Evolutionary conservation across 2,888 invertebrate genomes (phyloP).

Genomic region (Dasysyrphus tricinctus): DNA sequence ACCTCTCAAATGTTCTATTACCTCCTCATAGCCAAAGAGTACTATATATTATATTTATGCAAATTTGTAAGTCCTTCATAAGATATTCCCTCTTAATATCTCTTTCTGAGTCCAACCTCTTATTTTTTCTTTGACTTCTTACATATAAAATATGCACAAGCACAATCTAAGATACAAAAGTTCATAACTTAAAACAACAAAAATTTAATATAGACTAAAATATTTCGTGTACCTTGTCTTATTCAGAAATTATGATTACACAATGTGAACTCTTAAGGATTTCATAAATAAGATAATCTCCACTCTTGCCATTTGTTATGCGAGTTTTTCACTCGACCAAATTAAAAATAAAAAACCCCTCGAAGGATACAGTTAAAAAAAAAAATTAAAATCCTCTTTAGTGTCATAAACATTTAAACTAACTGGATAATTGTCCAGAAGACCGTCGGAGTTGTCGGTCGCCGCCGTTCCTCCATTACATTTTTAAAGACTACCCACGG

Average conservation of each 20-base stretch:
- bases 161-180: too few species aligned
- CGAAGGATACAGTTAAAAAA: background rate
- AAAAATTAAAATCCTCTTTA: background rate
- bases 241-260: background rate
- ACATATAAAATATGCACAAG: too few species aligned
- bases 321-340: conserved; percentile 34
- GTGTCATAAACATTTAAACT: conserved; percentile 32
- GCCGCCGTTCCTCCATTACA: background rate
- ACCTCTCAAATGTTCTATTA: too few species aligned
- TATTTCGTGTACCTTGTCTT: background rate
- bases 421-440: conserved; percentile 43
- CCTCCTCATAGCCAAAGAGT: too few species aligned
- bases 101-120: too few species aligned
- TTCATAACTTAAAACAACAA: too few species aligned
- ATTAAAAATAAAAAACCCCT: conserved; percentile 48
- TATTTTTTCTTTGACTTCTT: too few species aligned
- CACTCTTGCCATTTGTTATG: conserved; percentile 52
- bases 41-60: too few species aligned
- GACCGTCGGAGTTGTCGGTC: too few species aligned
- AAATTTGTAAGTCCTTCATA: too few species aligned
- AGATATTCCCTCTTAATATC: too few species aligned
- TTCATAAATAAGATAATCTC: conserved; percentile 64
- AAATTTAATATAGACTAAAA: background rate
- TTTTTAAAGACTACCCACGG: background rate
- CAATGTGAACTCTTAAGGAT: conserved; percentile 35